A percentile compares a stretch with the other conserved stretches of the same genome.
phyloP scores from a whole-genome alignment of 2,113 vertebrate species.

The Bujurquina vittata region DNA sequence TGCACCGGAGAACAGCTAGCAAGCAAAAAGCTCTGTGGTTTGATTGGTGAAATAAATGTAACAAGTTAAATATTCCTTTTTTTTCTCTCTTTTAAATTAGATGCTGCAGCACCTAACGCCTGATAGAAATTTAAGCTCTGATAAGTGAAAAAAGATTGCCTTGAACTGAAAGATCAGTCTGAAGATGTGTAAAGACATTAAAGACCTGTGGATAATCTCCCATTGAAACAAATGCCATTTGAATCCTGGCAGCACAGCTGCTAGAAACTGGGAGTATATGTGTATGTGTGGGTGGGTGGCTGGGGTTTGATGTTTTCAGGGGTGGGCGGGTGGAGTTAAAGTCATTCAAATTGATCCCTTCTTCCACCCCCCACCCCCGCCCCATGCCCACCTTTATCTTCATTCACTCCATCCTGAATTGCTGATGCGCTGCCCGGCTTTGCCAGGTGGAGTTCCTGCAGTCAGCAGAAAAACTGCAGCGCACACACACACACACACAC shows the following conservation, averaged over 20 bases:
- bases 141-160: too few species aligned
- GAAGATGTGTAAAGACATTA: too few species aligned
- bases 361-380: background rate
- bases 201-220: too few species aligned
- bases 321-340: too few species aligned
- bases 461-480: slow-evolving; percentile 71
- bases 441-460: slow-evolving; percentile 58
- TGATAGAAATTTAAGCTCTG: too few species aligned
- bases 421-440: slow-evolving; percentile 48
- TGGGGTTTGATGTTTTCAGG: background rate
- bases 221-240: background rate
- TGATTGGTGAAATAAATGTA: too few species aligned
- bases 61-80: too few species aligned
- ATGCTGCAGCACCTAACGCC: too few species aligned
- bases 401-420: slow-evolving; percentile 45
- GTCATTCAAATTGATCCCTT: slow-evolving; percentile 19
- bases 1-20: too few species aligned
- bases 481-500: slow-evolving; percentile 39
- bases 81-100: too few species aligned
- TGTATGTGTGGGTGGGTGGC: background rate
- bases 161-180: too few species aligned
- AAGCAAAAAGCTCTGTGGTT: too few species aligned
- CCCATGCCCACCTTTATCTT: slow-evolving; percentile 13
- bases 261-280: background rate
- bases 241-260: background rate